These are phyloP conservation scores for Pristionchus pacificus DNA, from an alignment of 1,140 invertebrate genomes.

Conservation along the genomic window DNA sequence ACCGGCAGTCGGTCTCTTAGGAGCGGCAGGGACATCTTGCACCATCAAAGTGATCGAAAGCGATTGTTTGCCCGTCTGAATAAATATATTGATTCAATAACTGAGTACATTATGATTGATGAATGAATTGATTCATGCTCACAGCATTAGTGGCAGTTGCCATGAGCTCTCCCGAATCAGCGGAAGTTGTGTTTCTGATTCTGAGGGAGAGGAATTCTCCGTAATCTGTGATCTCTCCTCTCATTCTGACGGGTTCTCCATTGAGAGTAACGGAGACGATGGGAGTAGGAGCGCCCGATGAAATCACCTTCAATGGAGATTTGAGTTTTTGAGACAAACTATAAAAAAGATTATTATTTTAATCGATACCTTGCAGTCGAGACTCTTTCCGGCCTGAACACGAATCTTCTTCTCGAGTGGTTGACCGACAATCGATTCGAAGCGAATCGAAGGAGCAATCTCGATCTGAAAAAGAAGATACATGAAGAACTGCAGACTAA, in stretches of 20 bases:
- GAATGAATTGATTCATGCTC: background rate
- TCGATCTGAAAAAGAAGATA: background rate
- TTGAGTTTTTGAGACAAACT: too few relatives aligned
- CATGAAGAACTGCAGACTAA: background rate
- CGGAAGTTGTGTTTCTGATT: slow-evolving; percentile 10
- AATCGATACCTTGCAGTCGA: slow-evolving; percentile 21
- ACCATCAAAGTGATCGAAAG: slow-evolving; percentile 20
- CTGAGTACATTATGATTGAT: too few relatives aligned
- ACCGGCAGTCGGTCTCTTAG: slow-evolving; percentile 24
- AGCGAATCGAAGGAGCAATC: background rate
- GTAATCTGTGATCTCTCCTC: slow-evolving; percentile 20
- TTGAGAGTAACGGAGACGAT: slow-evolving; percentile 18
- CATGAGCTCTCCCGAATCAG: slow-evolving; percentile 22
- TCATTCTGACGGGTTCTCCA: slow-evolving; percentile 6
- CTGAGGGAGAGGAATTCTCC: slow-evolving; percentile 22
- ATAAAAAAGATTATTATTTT: too few relatives aligned
- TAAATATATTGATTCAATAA: too few relatives aligned
- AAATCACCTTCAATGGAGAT: background rate
- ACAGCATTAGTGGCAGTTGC: slow-evolving; percentile 15
- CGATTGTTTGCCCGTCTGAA: background rate
- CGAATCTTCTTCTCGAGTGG: background rate
- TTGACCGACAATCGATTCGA: background rate
- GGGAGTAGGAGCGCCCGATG: slow-evolving; percentile 22
- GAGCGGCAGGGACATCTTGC: slow-evolving; percentile 41
- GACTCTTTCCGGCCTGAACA: slow-evolving; percentile 20